Evolutionary conservation across 2,888 invertebrate species (phyloP).

Genomic region (Leucozona laternaria): DNA sequence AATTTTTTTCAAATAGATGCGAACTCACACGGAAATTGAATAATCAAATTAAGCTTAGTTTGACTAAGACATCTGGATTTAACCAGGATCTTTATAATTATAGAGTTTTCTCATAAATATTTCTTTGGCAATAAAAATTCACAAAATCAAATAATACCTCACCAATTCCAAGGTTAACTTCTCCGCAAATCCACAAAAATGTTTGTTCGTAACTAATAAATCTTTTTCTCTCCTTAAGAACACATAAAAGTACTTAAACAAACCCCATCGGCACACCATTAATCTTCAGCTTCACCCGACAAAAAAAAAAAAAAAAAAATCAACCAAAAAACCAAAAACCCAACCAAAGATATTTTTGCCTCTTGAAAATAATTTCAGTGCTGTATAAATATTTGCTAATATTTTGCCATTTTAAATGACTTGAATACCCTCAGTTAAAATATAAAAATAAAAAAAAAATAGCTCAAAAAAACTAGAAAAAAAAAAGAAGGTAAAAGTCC

Average conservation of each 20-base stretch:
- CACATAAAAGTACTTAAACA: slow-evolving; percentile 32
- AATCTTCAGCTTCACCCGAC: slow-evolving; percentile 9
- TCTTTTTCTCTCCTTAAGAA: slow-evolving; percentile 22
- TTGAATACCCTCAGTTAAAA: slow-evolving; percentile 27
- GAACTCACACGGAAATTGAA: too few species aligned
- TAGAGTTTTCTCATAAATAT: not conserved
- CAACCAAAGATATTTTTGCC: slow-evolving; percentile 1
- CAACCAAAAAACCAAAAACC: slow-evolving; percentile 1
- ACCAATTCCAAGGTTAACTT: slow-evolving; percentile 9
- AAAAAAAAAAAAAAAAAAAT: not conserved
- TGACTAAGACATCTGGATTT: too few species aligned
- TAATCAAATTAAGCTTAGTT: too few species aligned
- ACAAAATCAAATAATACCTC: slow-evolving; percentile 10
- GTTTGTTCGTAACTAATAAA: slow-evolving; percentile 43
- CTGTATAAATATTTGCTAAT: slow-evolving; percentile 66
- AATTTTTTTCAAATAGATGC: too few species aligned
- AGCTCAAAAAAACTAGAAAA: not conserved
- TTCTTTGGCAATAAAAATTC: not conserved
- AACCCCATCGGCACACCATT: slow-evolving; percentile 46
- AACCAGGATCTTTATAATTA: too few species aligned
- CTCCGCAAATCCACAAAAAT: not conserved
- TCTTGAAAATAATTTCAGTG: slow-evolving; percentile 60
- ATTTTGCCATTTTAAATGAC: slow-evolving; percentile 61
- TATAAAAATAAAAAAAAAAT: not conserved
- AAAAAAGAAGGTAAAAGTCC: slow-evolving; percentile 40